A percentile compares a stretch with the other conserved stretches of the same genome.
Conservation (phyloP, 2,797 vertebrate species). For the Loriculus beryllinus region DNA sequence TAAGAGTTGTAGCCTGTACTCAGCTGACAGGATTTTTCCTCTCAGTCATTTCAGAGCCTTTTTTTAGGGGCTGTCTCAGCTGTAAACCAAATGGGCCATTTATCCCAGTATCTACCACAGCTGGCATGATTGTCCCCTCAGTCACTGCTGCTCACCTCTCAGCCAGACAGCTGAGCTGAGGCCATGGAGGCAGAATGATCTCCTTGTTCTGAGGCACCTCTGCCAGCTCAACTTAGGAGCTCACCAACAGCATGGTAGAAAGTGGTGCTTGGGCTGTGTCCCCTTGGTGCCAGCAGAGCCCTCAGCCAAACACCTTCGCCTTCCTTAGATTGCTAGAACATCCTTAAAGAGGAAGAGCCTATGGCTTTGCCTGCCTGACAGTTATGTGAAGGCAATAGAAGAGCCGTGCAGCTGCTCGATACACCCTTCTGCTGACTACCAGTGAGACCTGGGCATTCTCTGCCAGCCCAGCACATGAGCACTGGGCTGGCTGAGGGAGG, state of each 20-base stretch:
- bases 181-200: neutral
- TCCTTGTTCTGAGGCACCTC: neutral
- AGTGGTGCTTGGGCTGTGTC: neutral
- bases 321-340: neutral
- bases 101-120: neutral
- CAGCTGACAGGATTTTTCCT: neutral
- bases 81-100: neutral
- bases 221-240: neutral
- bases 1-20: accelerated
- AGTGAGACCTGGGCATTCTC: neutral
- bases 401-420: neutral
- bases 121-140: neutral
- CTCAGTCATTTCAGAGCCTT: neutral
- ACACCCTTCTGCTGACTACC: neutral
- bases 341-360: neutral
- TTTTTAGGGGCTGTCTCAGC: neutral
- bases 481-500: neutral
- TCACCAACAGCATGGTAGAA: neutral
- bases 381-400: neutral
- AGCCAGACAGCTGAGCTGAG: neutral
- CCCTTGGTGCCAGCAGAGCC: neutral
- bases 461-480: neutral
- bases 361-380: neutral
- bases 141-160: neutral
- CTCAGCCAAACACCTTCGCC: neutral